A percentile compares a stretch with the other conserved stretches of the same genome.
phyloP scores from a whole-genome alignment of 53 echinoderm and acorn worm genomes.

The Antedon mediterranea region DNA sequence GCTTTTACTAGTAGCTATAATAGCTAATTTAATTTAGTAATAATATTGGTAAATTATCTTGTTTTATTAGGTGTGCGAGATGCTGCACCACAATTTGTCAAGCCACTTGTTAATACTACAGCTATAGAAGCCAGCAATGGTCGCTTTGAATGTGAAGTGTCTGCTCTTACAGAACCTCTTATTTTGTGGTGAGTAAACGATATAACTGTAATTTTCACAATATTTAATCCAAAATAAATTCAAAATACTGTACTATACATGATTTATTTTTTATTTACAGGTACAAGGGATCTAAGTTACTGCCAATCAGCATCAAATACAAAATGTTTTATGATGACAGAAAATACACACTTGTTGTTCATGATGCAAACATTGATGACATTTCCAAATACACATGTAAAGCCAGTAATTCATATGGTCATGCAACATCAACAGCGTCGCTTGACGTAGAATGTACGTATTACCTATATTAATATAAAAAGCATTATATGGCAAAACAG shows the following conservation, averaged over 20 bases:
- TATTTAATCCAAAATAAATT: no score
- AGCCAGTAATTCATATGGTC: constrained; percentile 83
- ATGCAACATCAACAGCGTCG: constrained; percentile 46
- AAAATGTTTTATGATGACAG: constrained; percentile 97
- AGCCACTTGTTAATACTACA: constrained; percentile 42
- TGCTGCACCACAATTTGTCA: constrained; percentile 78
- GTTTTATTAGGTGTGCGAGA: constrained; percentile 44
- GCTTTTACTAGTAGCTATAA: no score
- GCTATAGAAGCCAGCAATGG: constrained; percentile 81
- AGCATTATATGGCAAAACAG: no score
- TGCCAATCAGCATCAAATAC: constrained; percentile 83
- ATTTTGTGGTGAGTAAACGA: constrained; percentile 39
- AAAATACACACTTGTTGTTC: constrained; percentile 77
- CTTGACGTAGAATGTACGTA: constrained; percentile 84
- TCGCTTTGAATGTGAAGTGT: constrained; percentile 94
- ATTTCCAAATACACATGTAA: constrained; percentile 62
- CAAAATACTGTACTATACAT: no score
- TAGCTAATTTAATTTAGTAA: no score
- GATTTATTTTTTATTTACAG: neutral
- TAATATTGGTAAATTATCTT: no score
- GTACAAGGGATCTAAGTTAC: constrained; percentile 48
- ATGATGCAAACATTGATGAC: constrained; percentile 83
- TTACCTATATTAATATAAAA: no score
- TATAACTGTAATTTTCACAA: no score
- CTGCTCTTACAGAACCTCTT: constrained; percentile 83